Percentiles rank a stretch among this genome's conserved stretches.
Conservation (phyloP, 2,888 invertebrate genomes). For the Eulithis testata region DNA sequence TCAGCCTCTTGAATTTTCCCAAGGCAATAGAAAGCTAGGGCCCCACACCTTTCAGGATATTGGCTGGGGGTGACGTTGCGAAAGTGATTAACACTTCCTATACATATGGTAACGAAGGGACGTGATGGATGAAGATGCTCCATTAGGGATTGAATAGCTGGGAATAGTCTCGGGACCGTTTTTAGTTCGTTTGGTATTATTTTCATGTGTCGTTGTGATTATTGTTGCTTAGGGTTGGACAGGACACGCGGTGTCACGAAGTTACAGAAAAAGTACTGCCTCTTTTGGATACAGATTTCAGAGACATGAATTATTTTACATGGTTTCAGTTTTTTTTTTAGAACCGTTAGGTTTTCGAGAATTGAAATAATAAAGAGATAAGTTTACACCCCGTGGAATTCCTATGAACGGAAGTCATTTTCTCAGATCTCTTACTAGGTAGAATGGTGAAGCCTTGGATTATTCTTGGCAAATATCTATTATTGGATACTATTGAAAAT, state of each 20-base stretch:
- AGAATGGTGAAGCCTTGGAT: no score
- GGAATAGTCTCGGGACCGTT: neutral
- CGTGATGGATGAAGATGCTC: constrained; percentile 18
- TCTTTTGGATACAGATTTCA: no score
- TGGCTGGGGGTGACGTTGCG: constrained; percentile 21
- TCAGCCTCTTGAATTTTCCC: neutral
- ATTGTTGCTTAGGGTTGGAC: neutral
- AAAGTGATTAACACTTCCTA: constrained; percentile 20
- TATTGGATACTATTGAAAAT: neutral
- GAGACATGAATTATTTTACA: no score
- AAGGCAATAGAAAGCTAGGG: neutral
- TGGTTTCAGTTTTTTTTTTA: no score
- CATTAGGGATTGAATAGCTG: constrained; percentile 3
- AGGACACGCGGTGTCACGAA: no score
- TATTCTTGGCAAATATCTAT: no score
- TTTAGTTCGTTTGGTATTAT: neutral
- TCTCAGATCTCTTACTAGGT: no score
- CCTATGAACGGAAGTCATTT: no score
- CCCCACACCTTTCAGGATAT: constrained; percentile 24
- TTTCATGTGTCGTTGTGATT: neutral
- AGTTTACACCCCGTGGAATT: no score
- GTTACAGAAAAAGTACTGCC: no score
- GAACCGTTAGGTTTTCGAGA: no score
- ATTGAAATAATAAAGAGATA: no score
- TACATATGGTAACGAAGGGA: constrained; percentile 26